Percentiles rank a stretch among this genome's conserved stretches.
phyloP scores from a whole-genome alignment of 2,113 vertebrate genomes.

The Heptranchias perlo region DNA sequence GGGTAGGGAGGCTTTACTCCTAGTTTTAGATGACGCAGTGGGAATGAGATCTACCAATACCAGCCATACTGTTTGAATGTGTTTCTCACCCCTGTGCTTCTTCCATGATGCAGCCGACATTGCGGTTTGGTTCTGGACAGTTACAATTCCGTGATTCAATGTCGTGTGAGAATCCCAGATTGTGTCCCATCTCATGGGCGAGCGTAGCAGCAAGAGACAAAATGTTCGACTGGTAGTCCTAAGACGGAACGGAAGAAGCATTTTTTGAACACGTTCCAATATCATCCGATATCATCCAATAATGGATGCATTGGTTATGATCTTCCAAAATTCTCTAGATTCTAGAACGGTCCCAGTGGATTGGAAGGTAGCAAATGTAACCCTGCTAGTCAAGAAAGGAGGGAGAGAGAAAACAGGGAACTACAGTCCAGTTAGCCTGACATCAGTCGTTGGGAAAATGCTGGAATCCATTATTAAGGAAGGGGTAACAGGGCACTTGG shows the following conservation, averaged over 20 bases:
- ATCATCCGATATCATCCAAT: too few species aligned
- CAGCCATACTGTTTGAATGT: background rate
- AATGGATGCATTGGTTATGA: too few species aligned
- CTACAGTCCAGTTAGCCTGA: too few species aligned
- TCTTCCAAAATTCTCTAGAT: too few species aligned
- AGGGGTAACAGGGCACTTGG: too few species aligned
- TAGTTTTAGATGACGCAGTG: background rate
- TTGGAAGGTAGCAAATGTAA: too few species aligned
- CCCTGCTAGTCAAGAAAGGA: too few species aligned
- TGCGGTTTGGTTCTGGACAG: conserved; percentile 63
- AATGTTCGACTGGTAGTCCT: background rate
- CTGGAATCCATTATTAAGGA: too few species aligned
- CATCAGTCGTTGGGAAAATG: too few species aligned
- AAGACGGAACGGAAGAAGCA: background rate
- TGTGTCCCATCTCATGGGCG: conserved; percentile 96
- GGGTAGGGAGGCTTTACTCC: too few species aligned
- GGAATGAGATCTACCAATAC: background rate
- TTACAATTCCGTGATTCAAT: conserved; percentile 73
- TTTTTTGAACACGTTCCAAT: background rate
- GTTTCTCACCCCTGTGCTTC: conserved; percentile 73
- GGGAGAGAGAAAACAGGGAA: too few species aligned
- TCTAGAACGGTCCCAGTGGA: too few species aligned
- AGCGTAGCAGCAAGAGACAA: conserved; percentile 75
- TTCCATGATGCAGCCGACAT: conserved; percentile 88
- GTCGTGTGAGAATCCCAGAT: conserved; percentile 87